Percentiles rank a stretch among this genome's conserved stretches.
phyloP scores from a whole-genome alignment of 1,140 invertebrate species.

The Caenorhabditis tropicalis region DNA sequence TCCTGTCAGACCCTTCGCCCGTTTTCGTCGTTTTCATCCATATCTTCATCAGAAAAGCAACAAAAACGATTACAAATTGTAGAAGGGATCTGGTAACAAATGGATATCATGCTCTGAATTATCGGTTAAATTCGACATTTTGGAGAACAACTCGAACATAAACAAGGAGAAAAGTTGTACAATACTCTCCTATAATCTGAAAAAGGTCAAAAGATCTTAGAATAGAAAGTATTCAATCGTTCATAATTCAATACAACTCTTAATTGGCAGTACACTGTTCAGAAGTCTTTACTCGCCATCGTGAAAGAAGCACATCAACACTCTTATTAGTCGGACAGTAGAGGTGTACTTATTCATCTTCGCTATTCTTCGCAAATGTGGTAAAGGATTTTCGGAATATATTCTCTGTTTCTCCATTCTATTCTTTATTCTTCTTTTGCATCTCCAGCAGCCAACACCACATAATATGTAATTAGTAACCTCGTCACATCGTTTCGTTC shows the following conservation, averaged over 20 bases:
- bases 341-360: slow-evolving; percentile 18
- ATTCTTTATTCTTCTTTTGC: neutral
- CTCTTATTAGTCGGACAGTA: slow-evolving; percentile 3
- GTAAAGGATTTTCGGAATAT: slow-evolving; percentile 5
- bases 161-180: too few relatives aligned
- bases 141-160: too few relatives aligned
- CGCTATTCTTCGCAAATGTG: slow-evolving; percentile 15
- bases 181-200: too few relatives aligned
- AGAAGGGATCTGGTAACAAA: too few relatives aligned
- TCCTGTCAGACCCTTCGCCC: neutral
- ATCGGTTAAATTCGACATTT: too few relatives aligned
- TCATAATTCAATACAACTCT: neutral
- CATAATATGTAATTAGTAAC: slow-evolving; percentile 39
- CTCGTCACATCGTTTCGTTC: slow-evolving; percentile 32
- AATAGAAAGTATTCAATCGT: too few relatives aligned
- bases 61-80: too few relatives aligned
- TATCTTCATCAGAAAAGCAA: neutral
- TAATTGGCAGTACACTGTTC: neutral
- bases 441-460: neutral
- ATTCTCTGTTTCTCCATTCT: slow-evolving; percentile 14
- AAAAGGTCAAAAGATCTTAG: too few relatives aligned
- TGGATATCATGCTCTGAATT: too few relatives aligned
- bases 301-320: neutral
- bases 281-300: neutral
- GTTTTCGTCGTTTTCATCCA: neutral